Percentiles rank a stretch among this genome's conserved stretches.
These are phyloP conservation scores for Epizoanthus illoricatus DNA, from an alignment of 92 coral and sea anemone genomes.

Conservation along the genomic window DNA sequence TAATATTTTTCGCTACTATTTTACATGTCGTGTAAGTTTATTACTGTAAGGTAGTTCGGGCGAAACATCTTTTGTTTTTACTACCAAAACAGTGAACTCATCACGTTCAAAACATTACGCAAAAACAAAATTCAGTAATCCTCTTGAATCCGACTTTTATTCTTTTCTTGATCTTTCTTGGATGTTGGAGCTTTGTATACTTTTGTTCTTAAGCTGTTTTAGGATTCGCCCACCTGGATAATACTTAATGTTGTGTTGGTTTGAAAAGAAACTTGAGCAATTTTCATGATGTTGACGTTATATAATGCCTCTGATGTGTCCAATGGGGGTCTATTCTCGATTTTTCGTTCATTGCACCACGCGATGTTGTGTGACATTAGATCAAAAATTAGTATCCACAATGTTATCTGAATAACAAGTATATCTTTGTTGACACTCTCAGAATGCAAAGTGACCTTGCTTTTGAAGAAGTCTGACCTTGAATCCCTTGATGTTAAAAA, in stretches of 20 bases:
- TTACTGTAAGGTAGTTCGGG: background rate
- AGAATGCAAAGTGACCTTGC: constrained; percentile 30
- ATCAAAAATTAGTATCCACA: too few species aligned
- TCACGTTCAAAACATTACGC: background rate
- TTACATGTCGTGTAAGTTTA: background rate
- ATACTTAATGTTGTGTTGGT: too few species aligned
- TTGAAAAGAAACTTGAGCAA: too few species aligned
- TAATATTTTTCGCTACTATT: background rate
- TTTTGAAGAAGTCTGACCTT: background rate
- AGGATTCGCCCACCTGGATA: background rate
- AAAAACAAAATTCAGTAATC: background rate
- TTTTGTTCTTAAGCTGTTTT: constrained; percentile 18
- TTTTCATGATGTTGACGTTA: too few species aligned
- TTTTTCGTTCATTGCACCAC: background rate
- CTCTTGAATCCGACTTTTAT: constrained; percentile 1
- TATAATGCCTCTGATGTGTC: too few species aligned
- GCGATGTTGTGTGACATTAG: constrained; percentile 28
- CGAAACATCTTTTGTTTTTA: background rate
- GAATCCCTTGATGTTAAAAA: background rate
- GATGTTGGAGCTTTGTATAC: background rate
- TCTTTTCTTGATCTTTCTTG: constrained; percentile 6
- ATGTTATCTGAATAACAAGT: background rate
- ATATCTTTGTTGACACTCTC: background rate
- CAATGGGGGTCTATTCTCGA: too few species aligned
- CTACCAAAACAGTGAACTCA: constrained; percentile 8